Evolutionary conservation across 1,140 invertebrate genomes (phyloP).

Genomic region (Onthophagus taurus): DNA sequence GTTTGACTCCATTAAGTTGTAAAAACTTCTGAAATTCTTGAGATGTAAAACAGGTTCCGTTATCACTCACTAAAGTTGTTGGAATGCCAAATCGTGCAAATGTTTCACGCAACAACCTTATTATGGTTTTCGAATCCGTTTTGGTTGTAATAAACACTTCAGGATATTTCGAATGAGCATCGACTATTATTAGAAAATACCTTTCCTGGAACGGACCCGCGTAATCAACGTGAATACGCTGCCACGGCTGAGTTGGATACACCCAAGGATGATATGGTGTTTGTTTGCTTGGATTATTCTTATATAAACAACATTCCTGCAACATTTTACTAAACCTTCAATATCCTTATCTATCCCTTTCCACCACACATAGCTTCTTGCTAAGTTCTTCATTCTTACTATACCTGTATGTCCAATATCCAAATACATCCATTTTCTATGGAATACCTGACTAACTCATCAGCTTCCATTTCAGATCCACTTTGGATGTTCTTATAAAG

Average conservation of each 20-base stretch:
- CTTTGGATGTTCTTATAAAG: too few relatives aligned
- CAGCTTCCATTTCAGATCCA: background rate
- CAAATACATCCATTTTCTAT: background rate
- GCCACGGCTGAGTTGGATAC: background rate
- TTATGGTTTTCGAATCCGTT: background rate
- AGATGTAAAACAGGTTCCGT: background rate
- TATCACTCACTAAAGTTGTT: background rate
- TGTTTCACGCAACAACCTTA: background rate
- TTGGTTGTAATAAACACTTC: background rate
- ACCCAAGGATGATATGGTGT: background rate
- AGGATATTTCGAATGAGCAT: slow-evolving; percentile 4
- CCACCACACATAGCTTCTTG: slow-evolving; percentile 3
- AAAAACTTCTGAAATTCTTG: slow-evolving; percentile 1
- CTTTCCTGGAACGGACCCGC: background rate
- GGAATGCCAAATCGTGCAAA: background rate
- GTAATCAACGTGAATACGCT: slow-evolving; percentile 2
- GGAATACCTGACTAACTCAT: slow-evolving; percentile 1
- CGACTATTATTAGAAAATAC: slow-evolving; percentile 4
- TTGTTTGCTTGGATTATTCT: slow-evolving; percentile 2
- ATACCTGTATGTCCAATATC: slow-evolving; percentile 6
- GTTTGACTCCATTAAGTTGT: background rate
- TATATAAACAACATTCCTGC: background rate
- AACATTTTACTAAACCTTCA: background rate
- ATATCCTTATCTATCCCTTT: slow-evolving; percentile 4
- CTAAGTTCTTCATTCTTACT: slow-evolving; percentile 7